These are phyloP conservation scores for Psittacula derbiana DNA, from an alignment of 2,797 vertebrate genomes.

Conservation along the genomic window DNA sequence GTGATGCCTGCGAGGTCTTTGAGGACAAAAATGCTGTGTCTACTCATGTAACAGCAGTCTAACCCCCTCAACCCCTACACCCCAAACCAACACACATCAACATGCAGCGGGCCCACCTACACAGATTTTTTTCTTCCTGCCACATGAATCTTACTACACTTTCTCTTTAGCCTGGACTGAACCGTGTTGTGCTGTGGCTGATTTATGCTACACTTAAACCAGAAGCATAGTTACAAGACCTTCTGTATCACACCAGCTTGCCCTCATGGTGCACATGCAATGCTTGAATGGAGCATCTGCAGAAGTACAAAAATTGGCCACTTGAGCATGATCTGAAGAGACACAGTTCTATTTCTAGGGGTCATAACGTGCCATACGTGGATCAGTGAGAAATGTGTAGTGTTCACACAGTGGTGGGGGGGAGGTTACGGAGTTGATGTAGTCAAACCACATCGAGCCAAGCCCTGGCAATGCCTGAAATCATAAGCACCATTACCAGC, in stretches of 20 bases:
- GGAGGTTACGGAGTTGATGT: not conserved
- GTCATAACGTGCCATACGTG: fast-evolving
- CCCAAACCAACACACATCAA: not conserved
- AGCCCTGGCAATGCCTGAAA: not conserved
- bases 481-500: fast-evolving
- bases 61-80: not conserved
- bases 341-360: not conserved
- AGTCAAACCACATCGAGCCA: not conserved
- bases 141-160: not conserved
- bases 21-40: not conserved
- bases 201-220: not conserved
- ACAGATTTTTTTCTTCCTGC: not conserved
- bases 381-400: not conserved
- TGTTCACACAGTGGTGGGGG: not conserved
- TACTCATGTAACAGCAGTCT: not conserved
- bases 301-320: not conserved
- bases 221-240: not conserved
- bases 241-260: not conserved
- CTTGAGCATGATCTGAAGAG: not conserved
- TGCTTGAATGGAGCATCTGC: fast-evolving
- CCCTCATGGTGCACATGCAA: fast-evolving
- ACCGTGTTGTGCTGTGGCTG: not conserved
- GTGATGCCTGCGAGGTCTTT: not conserved
- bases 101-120: fast-evolving
- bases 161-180: not conserved